Evolutionary conservation across 92 coral and sea anemone species (phyloP), one percentile per base, ranked within the genome.

Genomic region (Metridium senile): DNA sequence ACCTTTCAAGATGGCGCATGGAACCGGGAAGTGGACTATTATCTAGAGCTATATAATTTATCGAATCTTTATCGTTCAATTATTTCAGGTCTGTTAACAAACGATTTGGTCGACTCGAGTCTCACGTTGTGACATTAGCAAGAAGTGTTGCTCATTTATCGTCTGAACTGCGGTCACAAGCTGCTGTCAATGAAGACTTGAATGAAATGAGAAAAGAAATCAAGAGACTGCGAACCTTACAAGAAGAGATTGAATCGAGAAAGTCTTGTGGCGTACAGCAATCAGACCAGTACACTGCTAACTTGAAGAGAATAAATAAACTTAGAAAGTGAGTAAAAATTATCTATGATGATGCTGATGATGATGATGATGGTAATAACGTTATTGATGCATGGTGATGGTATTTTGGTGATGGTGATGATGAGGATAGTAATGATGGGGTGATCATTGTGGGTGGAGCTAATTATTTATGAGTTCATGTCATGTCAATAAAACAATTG

Each of bases 61-160:
- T 39, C 49, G 6, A 39, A 39, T 13, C 49, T 39, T 39, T 39
- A 6, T 4, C 6, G 8, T 54, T 54, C 59, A 54, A 54, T 20
- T 54, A 18, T 33, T 66, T 39, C 26, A 95, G 99, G 70, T 88
- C 99, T 31, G 97, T 95, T 10, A 95, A 86, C 73, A 93, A 93
- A 34, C 74, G 99, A 58, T 95, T 95, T 63, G 83, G 83, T 26
- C 95, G 99, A 9, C 83, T 95, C 25, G 99, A 95, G 73, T 92
- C 99, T 1, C 94, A 95, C 33, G 93, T 95, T 18, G 99, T 95
- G 20, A 95, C 99, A 7, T 70, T 95, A 49, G 99, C 99, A 49
- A 74, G 99, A 32, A 95, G 94, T 52, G 94, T 95, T 27, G 99
- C 97, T 0, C 99, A 95, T 49, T 65, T 95, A 8, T 93, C 96